A percentile compares a stretch with the other conserved stretches of the same genome.
phyloP scores from a whole-genome alignment of 2,888 invertebrate genomes.

The Petrophora chlorosata region DNA sequence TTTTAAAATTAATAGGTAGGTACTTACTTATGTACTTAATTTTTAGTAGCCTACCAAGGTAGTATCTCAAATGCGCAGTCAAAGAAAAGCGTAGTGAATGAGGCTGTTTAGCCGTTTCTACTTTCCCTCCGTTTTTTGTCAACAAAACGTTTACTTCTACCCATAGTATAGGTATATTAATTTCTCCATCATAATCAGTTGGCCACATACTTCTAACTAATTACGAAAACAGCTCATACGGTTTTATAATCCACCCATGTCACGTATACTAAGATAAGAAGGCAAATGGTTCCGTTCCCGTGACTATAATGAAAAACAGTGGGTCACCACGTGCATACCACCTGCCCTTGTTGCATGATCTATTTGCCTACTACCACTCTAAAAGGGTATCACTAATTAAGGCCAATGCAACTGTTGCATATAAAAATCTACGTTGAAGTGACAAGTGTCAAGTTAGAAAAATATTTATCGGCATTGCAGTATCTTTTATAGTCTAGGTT shows the following conservation, averaged over 20 bases:
- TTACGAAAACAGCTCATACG: conserved; percentile 17
- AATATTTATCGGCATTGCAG: too few species aligned
- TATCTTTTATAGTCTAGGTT: too few species aligned
- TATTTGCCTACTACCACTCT: conserved; percentile 37
- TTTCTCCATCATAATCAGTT: neutral
- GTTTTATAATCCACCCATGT: conserved; percentile 14
- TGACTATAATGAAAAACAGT: conserved; percentile 26
- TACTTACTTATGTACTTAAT: too few species aligned
- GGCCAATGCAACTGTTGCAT: conserved; percentile 25
- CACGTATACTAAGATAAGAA: conserved; percentile 28
- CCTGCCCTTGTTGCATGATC: conserved; percentile 39
- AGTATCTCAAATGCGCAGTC: too few species aligned
- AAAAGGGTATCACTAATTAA: conserved; percentile 25
- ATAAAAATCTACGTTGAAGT: conserved; percentile 3
- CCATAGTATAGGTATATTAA: too few species aligned
- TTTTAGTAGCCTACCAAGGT: too few species aligned
- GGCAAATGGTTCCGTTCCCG: conserved; percentile 29
- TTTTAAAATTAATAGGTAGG: too few species aligned
- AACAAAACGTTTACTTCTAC: too few species aligned
- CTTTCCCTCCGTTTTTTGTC: neutral
- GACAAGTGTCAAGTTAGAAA: neutral
- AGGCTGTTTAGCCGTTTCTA: too few species aligned
- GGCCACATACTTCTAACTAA: conserved; percentile 9
- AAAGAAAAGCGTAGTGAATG: too few species aligned
- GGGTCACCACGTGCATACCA: conserved; percentile 35